Conservation (phyloP, 1,140 invertebrate species). For the Diabrotica undecimpunctata region DNA sequence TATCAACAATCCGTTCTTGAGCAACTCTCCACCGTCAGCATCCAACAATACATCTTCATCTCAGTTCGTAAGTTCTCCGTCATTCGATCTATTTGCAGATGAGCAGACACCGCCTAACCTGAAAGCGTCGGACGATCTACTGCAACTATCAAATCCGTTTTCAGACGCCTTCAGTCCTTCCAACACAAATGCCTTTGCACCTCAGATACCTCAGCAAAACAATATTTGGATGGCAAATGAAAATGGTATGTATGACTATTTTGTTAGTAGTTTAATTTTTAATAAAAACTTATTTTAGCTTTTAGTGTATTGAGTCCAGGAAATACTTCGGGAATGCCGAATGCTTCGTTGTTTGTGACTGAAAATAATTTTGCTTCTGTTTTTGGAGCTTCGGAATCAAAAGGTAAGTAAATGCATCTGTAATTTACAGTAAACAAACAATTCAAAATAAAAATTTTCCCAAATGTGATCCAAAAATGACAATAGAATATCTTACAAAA, state of each 20-base stretch:
- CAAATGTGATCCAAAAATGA: too few species aligned
- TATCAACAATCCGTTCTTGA: slow-evolving; percentile 76
- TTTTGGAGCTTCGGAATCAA: slow-evolving; percentile 70
- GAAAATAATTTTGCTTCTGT: slow-evolving; percentile 82
- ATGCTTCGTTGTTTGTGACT: slow-evolving; percentile 74
- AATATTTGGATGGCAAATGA: slow-evolving; percentile 69
- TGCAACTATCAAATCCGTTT: slow-evolving; percentile 88
- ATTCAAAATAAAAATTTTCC: too few species aligned
- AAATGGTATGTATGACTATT: slow-evolving; percentile 51
- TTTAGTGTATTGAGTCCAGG: slow-evolving; percentile 11
- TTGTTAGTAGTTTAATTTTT: not conserved
- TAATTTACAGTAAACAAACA: too few species aligned
- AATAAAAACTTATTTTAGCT: slow-evolving; percentile 3
- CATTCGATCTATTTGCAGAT: slow-evolving; percentile 67
- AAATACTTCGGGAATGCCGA: slow-evolving; percentile 39
- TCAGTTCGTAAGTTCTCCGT: slow-evolving; percentile 54
- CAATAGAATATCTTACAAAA: too few species aligned
- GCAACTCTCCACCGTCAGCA: slow-evolving; percentile 49
- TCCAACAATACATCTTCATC: slow-evolving; percentile 50
- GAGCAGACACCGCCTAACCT: slow-evolving; percentile 39
- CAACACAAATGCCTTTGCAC: slow-evolving; percentile 43
- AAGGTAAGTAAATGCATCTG: slow-evolving; percentile 72
- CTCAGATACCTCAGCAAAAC: slow-evolving; percentile 45
- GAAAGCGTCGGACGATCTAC: slow-evolving; percentile 84
- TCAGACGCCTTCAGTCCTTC: slow-evolving; percentile 75